Evolutionary conservation across 2,113 vertebrate species (phyloP), one percentile per base, ranked within the genome.

Genomic region (Gavialis gangeticus): DNA sequence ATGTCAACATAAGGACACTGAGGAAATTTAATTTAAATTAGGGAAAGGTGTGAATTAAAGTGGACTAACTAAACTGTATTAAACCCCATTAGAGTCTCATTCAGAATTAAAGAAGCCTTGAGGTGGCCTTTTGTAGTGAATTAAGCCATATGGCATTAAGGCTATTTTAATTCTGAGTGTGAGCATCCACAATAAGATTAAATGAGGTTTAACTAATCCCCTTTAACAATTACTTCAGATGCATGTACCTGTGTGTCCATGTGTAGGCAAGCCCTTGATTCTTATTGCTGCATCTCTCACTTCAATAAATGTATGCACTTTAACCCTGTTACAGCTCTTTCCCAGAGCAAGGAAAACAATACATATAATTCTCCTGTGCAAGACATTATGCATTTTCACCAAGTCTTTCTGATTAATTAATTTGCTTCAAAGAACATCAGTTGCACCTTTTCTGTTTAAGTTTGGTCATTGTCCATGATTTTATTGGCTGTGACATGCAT

Each of bases 381-480:
- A 91, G 94, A 92, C 57, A 79, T 25, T 28, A 37, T 80, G 73
- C 79, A 25, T 84, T 94, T 95, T 94, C 64, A 59, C 46, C n/a
- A 54, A 93, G 93, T 85, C 87, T 93, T 92, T n/a, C 85, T 89
- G 78, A 58, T 94, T 85, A 92, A 28, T 92, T 88, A 19, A 14
- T 91, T 75, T 91, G 58, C 91, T 96, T 84, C 88, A 37, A 0
- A 84, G 28, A 73, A 28, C 90, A 75, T 19, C 24, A 37, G 79
- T 87, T 93, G 78, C 91, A 78, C 66, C 90, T 76, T 87, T 87
- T 75, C 58, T 91, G 17, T 85, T 94, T 94, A 59, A 54, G 78
- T 91, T 95, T 89, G 85, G 62, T 95, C 91, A 89, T 94, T 93
- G 90, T 89, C 90, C 89, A 19, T 22, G 64, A 34, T 56, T 87